Evolutionary conservation across 2,797 vertebrate species (phyloP).

Genomic region (Gallirallus australis): DNA sequence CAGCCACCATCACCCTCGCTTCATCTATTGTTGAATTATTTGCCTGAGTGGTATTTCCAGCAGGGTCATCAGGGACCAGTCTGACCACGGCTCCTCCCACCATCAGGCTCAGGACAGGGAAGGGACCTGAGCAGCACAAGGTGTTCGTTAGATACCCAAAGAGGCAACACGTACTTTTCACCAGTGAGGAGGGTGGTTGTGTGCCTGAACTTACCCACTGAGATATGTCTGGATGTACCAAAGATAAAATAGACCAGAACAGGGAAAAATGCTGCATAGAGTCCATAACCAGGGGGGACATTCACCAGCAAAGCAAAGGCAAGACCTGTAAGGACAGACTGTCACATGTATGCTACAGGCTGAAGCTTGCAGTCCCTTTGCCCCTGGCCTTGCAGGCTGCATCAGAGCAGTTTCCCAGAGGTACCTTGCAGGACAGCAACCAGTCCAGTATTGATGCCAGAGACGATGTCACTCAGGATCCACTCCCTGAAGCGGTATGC

Average conservation of each 20-base stretch:
- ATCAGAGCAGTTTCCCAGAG: neutral
- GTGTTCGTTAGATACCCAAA: neutral
- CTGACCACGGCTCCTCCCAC: constrained; percentile 87
- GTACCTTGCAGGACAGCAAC: constrained; percentile 95
- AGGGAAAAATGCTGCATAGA: constrained; percentile 95
- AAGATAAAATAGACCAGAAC: constrained; percentile 91
- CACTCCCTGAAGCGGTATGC: constrained; percentile 89
- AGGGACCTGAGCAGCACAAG: constrained; percentile 84
- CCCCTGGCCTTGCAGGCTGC: neutral
- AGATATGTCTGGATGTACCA: constrained; percentile 95
- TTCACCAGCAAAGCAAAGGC: constrained; percentile 92
- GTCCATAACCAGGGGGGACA: constrained; percentile 88
- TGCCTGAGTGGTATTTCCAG: neutral
- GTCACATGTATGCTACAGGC: neutral
- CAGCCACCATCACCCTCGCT: constrained; percentile 86
- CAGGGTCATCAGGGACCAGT: constrained; percentile 77
- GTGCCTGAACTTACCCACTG: constrained; percentile 86
- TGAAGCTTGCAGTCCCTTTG: neutral
- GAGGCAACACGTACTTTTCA: neutral
- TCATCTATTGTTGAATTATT: constrained; percentile 78
- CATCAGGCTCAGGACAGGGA: constrained; percentile 94
- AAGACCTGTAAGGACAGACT: constrained; percentile 82
- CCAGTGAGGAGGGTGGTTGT: neutral
- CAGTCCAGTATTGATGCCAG: constrained; percentile 93
- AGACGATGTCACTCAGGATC: constrained; percentile 90